Percentiles rank a stretch among this genome's conserved stretches.
Evolutionary conservation across 2,113 vertebrate species (phyloP).

Genomic region (Monopterus albus): DNA sequence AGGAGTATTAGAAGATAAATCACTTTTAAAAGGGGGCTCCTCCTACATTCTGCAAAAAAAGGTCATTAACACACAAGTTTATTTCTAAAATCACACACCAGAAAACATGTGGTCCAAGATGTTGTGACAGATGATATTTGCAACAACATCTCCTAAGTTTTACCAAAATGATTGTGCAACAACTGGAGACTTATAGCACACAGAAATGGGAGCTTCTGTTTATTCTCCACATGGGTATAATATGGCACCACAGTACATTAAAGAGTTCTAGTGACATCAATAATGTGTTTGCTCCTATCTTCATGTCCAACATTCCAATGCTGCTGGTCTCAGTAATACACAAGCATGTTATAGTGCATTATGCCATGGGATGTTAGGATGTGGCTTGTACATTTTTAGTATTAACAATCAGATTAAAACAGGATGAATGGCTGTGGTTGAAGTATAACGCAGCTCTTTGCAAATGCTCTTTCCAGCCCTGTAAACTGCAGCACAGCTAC

Average conservation of each 20-base stretch:
- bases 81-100: background rate
- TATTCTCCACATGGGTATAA: background rate
- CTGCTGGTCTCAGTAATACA: background rate
- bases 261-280: background rate
- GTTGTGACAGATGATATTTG: background rate
- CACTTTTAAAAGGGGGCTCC: background rate
- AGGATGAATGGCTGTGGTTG: background rate
- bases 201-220: background rate
- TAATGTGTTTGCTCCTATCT: too few species aligned
- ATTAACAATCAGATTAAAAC: background rate
- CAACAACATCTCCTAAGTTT: background rate
- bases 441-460: slow-evolving; percentile 4
- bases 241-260: background rate
- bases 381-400: background rate
- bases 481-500: slow-evolving; percentile 6
- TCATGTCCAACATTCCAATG: too few species aligned
- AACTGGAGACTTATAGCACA: background rate
- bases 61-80: background rate
- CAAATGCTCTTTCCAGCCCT: slow-evolving; percentile 9
- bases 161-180: background rate
- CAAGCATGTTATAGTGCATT: background rate
- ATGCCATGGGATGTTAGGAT: background rate
- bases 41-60: background rate
- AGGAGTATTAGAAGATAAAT: background rate
- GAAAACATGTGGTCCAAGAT: background rate